Base-by-base conservation (phyloP, 1,140 invertebrate genomes). In the Laodelphax striatellus region DNA sequence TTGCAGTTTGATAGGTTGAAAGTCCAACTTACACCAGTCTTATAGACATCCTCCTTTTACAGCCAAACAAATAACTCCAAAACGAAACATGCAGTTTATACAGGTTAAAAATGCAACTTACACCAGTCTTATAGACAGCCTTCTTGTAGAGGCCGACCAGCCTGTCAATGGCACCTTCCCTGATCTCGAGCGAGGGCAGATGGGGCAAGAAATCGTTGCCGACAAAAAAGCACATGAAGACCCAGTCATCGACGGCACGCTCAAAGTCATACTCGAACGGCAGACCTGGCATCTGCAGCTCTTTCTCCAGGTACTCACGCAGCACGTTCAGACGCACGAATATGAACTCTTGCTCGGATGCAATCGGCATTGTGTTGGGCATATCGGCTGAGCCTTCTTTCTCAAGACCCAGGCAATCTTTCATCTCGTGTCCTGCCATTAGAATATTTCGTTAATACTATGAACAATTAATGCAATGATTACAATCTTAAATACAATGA, bases 161-260 rank as follows among this genome's bases (percentile, higher is more conserved):
- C 59, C 95, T 78, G 75, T 99, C 96, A 63, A 99, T 97, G 0
- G 97, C 97, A 13, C 89, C 90, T 80, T 99, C 97, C 61, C 97
- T 80, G 68, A 99, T 99, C 80, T 99, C 97, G 61, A 99, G 75
- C 21, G 94, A 98, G 14, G 97, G 97, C 59, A 99, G 78, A 80
- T 99, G 97, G 14, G 97, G 97, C 65, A 99, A 74, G 73, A 99
- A 99, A 78, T 99, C 97, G 76, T 99, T 99, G 44, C 97, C 97
- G 58, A 99, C 97, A 77, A 99, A 99, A 77, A 99, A 99, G 75
- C 97, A 99, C 94, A 99, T 98, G 72, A 99, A 98, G 0, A 99
- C 96, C 96, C 97, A 99, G 76, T 99, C 97, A 74, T 99, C 97
- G 2, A 97, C 71, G 1, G 84, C 92, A 62, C 93, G 75, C 70